Conservation (phyloP, 2,797 vertebrate species). For the Rhadinocentrus ornatus region DNA sequence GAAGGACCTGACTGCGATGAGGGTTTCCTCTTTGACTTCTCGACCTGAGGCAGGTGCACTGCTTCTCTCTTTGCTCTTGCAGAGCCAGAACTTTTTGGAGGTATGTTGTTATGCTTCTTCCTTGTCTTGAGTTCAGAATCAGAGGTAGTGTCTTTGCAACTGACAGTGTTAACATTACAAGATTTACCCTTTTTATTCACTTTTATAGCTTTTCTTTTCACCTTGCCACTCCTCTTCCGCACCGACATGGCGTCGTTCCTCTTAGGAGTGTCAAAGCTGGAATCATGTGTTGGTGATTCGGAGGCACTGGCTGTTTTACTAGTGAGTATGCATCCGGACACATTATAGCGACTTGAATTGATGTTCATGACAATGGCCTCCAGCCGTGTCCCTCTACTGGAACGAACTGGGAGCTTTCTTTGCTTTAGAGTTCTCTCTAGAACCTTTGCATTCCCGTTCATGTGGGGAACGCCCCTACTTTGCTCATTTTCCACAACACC, state of each 20-base stretch:
- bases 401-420: slow-evolving; percentile 76
- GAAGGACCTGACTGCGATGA: slow-evolving; percentile 12
- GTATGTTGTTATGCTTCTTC: slow-evolving; percentile 37
- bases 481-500: slow-evolving; percentile 44
- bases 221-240: slow-evolving; percentile 23
- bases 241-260: slow-evolving; percentile 1
- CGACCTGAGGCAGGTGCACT: not conserved
- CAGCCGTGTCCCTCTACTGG: slow-evolving; percentile 76
- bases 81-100: slow-evolving; percentile 42
- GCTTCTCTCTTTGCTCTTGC: slow-evolving; percentile 41
- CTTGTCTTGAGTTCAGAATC: slow-evolving; percentile 62
- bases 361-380: slow-evolving; percentile 84
- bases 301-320: slow-evolving; percentile 58
- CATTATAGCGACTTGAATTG: slow-evolving; percentile 75
- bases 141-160: slow-evolving; percentile 78
- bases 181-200: slow-evolving; percentile 38
- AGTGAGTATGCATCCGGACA: slow-evolving; percentile 61
- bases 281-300: slow-evolving; percentile 12
- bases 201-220: slow-evolving; percentile 42
- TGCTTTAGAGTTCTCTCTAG: slow-evolving; percentile 61
- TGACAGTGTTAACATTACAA: slow-evolving; percentile 51
- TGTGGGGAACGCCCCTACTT: slow-evolving; percentile 41
- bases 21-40: slow-evolving; percentile 42
- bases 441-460: slow-evolving; percentile 63
- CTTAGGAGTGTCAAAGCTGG: slow-evolving; percentile 14